Evolutionary conservation across 2,113 vertebrate species (phyloP).

Genomic region (Tauraco erythrolophus): DNA sequence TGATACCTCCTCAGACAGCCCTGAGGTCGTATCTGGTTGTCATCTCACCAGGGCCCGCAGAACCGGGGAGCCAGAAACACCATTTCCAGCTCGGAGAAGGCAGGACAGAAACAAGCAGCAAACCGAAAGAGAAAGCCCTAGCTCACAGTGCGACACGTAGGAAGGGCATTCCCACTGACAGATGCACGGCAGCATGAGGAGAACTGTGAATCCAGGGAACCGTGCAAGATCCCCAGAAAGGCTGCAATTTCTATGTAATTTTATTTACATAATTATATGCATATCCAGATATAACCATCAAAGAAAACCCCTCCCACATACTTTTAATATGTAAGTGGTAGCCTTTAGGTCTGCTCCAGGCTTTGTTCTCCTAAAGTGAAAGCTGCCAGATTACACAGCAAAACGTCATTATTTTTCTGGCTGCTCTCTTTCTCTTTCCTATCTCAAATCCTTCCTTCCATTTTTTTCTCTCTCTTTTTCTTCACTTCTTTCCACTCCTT

Average conservation of each 20-base stretch:
- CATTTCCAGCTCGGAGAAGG: not conserved
- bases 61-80: not conserved
- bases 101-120: not conserved
- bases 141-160: rapidly evolving
- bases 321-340: not conserved
- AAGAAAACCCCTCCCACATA: not conserved
- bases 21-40: rapidly evolving
- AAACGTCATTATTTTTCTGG: not conserved
- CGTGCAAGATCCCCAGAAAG: not conserved
- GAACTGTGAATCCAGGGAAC: not conserved
- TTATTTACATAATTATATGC: not conserved
- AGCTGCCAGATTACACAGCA: not conserved
- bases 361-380: not conserved
- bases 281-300: not conserved
- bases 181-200: not conserved
- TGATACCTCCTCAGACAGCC: not conserved
- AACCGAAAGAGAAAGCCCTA: not conserved
- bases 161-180: not conserved
- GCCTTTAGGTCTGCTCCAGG: not conserved
- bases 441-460: not conserved
- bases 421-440: not conserved
- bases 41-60: not conserved
- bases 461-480: not conserved
- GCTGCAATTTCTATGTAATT: not conserved
- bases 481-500: not conserved